Conservation (phyloP, 2,797 vertebrate species). For the Oreonectes daqikongensis region DNA sequence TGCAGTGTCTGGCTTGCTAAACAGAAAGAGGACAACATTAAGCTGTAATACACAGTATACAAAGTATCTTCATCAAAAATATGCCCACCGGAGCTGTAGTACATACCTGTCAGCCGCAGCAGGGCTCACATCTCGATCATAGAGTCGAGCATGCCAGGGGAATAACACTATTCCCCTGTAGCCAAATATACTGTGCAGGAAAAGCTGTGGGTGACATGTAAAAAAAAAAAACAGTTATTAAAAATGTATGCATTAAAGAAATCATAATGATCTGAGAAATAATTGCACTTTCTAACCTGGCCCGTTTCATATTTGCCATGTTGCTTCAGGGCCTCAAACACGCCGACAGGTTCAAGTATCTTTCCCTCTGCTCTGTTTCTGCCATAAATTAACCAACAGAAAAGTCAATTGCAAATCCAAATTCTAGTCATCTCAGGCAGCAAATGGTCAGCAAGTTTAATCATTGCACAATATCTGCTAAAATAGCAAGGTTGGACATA, state of each 20-base stretch:
- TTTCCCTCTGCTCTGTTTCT: conserved; percentile 95
- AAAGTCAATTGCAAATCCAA: not conserved
- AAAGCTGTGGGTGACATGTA: conserved; percentile 77
- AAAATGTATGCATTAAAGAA: not conserved
- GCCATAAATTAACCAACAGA: conserved; percentile 21
- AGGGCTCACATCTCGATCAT: conserved; percentile 92
- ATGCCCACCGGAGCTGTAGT: not conserved
- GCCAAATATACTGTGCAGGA: conserved; percentile 96
- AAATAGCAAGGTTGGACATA: not conserved
- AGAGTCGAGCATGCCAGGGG: conserved; percentile 95
- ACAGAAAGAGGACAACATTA: not conserved
- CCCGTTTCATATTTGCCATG: conserved; percentile 97
- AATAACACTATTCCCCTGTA: conserved; percentile 96
- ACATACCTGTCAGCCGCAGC: conserved; percentile 86
- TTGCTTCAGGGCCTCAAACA: conserved; percentile 94
- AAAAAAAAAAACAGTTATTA: not conserved
- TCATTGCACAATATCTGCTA: conserved; percentile 14
- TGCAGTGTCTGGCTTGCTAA: conserved; percentile 82
- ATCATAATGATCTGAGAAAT: too few relatives aligned
- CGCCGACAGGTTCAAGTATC: conserved; percentile 92
- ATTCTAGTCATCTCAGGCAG: not conserved
- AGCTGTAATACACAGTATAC: not conserved
- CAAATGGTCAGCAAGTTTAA: not conserved
- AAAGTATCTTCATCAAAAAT: not conserved
- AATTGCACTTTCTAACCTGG: conserved; percentile 76